Evolutionary conservation across 1,140 invertebrate species (phyloP).

Genomic region (Rhyzopertha dominica): DNA sequence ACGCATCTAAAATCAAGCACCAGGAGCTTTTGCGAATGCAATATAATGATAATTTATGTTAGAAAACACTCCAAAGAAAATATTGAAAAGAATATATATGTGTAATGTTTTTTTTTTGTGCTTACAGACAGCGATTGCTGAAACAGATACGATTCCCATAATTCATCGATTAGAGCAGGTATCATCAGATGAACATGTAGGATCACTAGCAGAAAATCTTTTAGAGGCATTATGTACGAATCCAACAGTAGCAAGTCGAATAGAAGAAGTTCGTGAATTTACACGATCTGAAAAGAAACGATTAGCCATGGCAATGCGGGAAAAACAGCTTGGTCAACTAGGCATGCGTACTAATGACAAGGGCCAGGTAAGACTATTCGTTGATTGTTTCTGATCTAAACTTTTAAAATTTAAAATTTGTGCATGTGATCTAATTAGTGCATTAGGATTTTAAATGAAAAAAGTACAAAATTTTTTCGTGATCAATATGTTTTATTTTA

Average conservation of each 20-base stretch:
- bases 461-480: too few species aligned
- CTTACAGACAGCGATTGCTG: conserved; percentile 60
- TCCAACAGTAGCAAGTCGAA: conserved; percentile 71
- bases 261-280: conserved; percentile 88
- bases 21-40: too few species aligned
- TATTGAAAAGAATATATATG: too few species aligned
- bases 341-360: conserved; percentile 95
- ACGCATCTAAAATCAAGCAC: too few species aligned
- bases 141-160: conserved; percentile 81
- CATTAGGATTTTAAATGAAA: too few species aligned
- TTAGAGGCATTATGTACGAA: conserved; percentile 86
- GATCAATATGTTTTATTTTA: too few species aligned
- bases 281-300: conserved; percentile 94
- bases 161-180: conserved; percentile 96
- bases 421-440: too few species aligned
- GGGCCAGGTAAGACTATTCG: conserved; percentile 60
- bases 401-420: too few species aligned
- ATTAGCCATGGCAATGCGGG: conserved; percentile 94
- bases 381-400: not conserved
- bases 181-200: conserved; percentile 94
- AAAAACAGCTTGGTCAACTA: conserved; percentile 90
- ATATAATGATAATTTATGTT: too few species aligned
- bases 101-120: not conserved
- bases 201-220: conserved; percentile 93
- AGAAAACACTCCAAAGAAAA: too few species aligned